These are phyloP conservation scores for Amphipyra berbera DNA, from an alignment of 2,888 invertebrate genomes.

Conservation along the genomic window DNA sequence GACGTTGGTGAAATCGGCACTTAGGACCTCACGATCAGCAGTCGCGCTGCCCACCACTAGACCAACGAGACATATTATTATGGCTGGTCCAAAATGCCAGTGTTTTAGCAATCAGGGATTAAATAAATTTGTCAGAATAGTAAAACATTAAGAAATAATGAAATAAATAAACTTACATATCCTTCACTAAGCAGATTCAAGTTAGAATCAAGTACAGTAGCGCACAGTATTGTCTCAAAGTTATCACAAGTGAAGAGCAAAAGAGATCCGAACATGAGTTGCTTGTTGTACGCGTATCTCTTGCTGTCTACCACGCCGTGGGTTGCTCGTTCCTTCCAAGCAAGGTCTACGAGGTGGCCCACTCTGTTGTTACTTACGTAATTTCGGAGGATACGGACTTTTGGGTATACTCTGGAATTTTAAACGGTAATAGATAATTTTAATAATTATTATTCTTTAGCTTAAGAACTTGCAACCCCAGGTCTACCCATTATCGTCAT, in stretches of 20 bases:
- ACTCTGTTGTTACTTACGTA: conserved; percentile 80
- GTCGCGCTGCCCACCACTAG: too few species aligned
- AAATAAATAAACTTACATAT: conserved; percentile 81
- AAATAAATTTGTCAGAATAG: too few species aligned
- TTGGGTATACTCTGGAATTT: conserved; percentile 79
- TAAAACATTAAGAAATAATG: too few species aligned
- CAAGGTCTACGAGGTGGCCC: conserved; percentile 82
- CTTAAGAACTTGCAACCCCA: too few species aligned
- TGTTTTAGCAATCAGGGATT: too few species aligned
- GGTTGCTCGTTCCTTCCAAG: conserved; percentile 72
- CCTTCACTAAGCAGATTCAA: conserved; percentile 86
- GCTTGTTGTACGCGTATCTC: conserved; percentile 78
- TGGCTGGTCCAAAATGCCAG: too few species aligned
- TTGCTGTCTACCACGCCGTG: conserved; percentile 65
- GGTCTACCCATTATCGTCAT: not conserved
- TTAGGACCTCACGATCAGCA: too few species aligned
- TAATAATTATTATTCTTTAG: too few species aligned
- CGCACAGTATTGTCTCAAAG: conserved; percentile 92
- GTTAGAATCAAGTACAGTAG: conserved; percentile 90
- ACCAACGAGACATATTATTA: too few species aligned
- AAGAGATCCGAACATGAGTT: conserved; percentile 93
- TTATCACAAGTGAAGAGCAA: conserved; percentile 92
- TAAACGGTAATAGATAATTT: too few species aligned
- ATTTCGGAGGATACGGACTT: conserved; percentile 82
- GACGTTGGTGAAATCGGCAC: too few species aligned